Evolutionary conservation across 1,140 invertebrate species (phyloP).

Genomic region (Drosophila equinoxialis): DNA sequence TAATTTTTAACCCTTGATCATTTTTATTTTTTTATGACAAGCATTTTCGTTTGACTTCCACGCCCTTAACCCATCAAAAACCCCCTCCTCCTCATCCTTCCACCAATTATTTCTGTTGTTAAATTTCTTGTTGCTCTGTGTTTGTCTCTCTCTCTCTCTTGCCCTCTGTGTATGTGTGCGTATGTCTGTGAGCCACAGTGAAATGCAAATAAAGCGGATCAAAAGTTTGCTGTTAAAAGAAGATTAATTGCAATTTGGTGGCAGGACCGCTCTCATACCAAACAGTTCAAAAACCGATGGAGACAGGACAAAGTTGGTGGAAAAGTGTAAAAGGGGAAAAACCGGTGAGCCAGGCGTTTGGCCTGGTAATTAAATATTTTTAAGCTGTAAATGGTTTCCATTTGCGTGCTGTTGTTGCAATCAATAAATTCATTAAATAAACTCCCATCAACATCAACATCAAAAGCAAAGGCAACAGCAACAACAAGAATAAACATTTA

Average conservation of each 20-base stretch:
- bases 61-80: not conserved
- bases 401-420: constrained; percentile 66
- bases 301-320: not conserved
- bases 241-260: constrained; percentile 80
- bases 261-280: constrained; percentile 51
- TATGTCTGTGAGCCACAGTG: constrained; percentile 63
- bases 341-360: constrained; percentile 5
- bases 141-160: constrained; percentile 13
- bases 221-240: constrained; percentile 80
- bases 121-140: constrained; percentile 27
- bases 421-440: constrained; percentile 65
- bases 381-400: constrained; percentile 79
- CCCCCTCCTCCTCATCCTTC: not conserved
- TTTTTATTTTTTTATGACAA: constrained; percentile 71
- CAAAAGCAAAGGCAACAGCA: constrained; percentile 2
- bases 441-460: constrained; percentile 24
- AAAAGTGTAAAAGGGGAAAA: not conserved
- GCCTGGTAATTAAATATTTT: constrained; percentile 76
- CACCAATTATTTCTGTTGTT: constrained; percentile 21
- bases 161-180: constrained; percentile 25
- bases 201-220: constrained; percentile 80
- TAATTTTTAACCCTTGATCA: constrained; percentile 81
- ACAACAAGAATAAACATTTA: constrained; percentile 32
- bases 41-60: constrained; percentile 73
- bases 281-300: not conserved